Base-by-base conservation (phyloP, 1,140 invertebrate species). In the Paralvinella palmiformis region DNA sequence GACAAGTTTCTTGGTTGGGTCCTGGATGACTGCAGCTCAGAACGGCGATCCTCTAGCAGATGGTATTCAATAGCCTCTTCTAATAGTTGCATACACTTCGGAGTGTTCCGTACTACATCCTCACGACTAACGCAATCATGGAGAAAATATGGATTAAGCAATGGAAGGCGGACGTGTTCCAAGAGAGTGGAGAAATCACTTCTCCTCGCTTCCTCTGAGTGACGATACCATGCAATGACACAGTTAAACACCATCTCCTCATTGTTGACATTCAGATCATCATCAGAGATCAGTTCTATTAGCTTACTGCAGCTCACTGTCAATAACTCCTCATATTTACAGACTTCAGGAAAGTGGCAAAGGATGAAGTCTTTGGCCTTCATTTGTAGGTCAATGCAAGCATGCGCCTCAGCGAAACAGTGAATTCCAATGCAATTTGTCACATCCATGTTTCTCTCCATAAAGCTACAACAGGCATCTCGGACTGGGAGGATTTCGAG, bases 331-430 rank as follows among this genome's bases (percentile, higher is more conserved):
- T 85, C 84, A 41, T 82, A 76, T 24, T 78, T 66, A 62, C 65
- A 69, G 10, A 75, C 73, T 22, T 70, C 65, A 52, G 64, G 55
- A 62, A 76, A 76, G 62, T 72, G 65, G 15, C 68, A 64, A 15
- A 83, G 66, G 45, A 77, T 73, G 66, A 73, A 83, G 36, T 72
- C 71, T 67, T 79, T 78, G 3, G 84, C 83, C 68, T 80, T 83
- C 37, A 78, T 69, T 64, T 81, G 79, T 3, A 85, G 73, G 44
- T 82, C 77, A 27, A 66, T 71, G 68, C 84, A 85, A 41, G 80
- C 79, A 74, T 85, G 84, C 24, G 79, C 71, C 70, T 85, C 85
- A 56, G 84, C 84, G 77, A 85, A 85, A 65, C 84, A 84, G 65
- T 84, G 82, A 57, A 85, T 85, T 1, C 84, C 84, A 41, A 85